Percentiles rank a stretch among this genome's conserved stretches.
These are phyloP conservation scores for Metridium senile DNA, from an alignment of 92 coral and sea anemone species.

Conservation along the genomic window DNA sequence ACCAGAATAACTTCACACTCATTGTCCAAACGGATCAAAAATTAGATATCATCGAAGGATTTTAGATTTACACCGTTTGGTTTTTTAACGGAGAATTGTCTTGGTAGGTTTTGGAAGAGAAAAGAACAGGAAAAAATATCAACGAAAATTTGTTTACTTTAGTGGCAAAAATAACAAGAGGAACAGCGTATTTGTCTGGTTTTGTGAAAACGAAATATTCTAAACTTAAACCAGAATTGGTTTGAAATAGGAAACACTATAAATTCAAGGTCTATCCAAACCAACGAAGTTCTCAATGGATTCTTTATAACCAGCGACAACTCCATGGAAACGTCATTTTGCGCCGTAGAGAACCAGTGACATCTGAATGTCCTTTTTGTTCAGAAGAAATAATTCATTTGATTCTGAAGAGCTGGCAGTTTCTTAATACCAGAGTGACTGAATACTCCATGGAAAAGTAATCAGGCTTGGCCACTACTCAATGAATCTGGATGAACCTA, in stretches of 20 bases:
- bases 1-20: neutral
- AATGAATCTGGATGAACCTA: constrained; percentile 12
- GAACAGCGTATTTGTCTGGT: neutral
- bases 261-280: too few relatives aligned
- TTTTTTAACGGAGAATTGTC: neutral
- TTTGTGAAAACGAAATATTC: neutral
- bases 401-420: too few relatives aligned
- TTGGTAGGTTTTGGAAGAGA: too few relatives aligned
- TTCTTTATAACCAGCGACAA: neutral
- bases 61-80: neutral
- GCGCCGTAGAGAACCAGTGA: too few relatives aligned
- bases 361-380: neutral
- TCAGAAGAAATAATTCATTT: too few relatives aligned
- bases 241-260: too few relatives aligned
- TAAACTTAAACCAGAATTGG: neutral
- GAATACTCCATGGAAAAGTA: neutral
- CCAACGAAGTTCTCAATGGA: neutral
- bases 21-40: neutral
- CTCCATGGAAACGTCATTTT: neutral
- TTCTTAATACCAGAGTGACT: neutral
- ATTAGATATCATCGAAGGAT: neutral
- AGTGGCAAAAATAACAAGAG: neutral
- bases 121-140: neutral
- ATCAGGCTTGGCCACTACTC: neutral
- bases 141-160: neutral